Evolutionary conservation across 2,888 invertebrate genomes (phyloP), one percentile per base, ranked within the genome.

Genomic region (Cephus runcator): DNA sequence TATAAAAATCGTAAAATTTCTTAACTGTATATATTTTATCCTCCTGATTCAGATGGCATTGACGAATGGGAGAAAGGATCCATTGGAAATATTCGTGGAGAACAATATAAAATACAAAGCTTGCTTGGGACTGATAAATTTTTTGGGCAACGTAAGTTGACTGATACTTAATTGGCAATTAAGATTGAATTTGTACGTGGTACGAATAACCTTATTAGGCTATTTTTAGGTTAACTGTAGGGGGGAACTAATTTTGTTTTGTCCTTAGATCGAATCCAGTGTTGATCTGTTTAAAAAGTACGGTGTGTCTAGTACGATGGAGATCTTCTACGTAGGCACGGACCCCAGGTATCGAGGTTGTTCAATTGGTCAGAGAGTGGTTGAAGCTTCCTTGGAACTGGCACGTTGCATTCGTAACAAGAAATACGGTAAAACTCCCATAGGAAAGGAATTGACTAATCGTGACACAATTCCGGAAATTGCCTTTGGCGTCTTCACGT

Each of bases 301-400:
- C 85, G 91, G 93, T 12, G 92, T 93, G 0, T 92, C 94, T 75
- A 94, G 94, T 85, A 92, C 94, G 0, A 87, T 95, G 81, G 96
- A 96, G 91, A 88, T 96, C 23, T 95, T 95, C 94, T 96, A 95
- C 85, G 85, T 96, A 56, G 94, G 92, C 2, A 95, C 94, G 0
- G 86, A 93, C 30, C 92, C 93, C 0, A 92, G 93, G 30, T 94
- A 93, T 84, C 92, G 93, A 79, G 87, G 92, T 0, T 92, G 91
- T n/a, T 93, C 93, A 9, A 92, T 96, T 12, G 95, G 91, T 0
- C 90, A 85, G 2, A 87, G 92, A 23, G 87, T 96, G 6, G 92
- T 92, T 80, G 92, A 93, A 83, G 90, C 91, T 12, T 93, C 94
- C 0, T 90, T 94, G 73, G 92, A 93, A 69, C 81, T 95, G 4